Percentiles rank a stretch among this genome's conserved stretches.
Conservation (phyloP, 2,113 vertebrate species). For the Sardina pilchardus region DNA sequence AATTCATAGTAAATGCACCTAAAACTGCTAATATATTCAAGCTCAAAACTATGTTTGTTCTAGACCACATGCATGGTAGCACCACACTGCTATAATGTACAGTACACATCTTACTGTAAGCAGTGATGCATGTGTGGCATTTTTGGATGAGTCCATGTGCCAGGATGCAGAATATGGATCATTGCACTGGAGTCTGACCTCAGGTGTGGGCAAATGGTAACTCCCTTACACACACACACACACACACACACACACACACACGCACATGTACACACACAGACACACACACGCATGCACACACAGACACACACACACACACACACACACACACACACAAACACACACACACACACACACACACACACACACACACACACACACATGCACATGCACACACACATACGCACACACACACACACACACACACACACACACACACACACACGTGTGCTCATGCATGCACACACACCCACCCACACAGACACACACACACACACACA, state of each 20-base stretch:
- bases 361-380: neutral
- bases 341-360: neutral
- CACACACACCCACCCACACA: too few species aligned
- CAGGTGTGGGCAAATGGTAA: neutral
- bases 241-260: neutral
- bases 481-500: too few species aligned
- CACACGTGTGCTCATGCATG: neutral
- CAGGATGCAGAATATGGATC: neutral
- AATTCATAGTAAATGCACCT: neutral
- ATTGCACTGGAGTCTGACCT: neutral
- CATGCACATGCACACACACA: neutral
- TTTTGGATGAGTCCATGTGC: neutral
- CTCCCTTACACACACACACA: neutral
- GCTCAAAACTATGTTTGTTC: neutral
- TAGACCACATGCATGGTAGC: neutral
- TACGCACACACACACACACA: too few species aligned
- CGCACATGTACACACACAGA: neutral
- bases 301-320: too few species aligned
- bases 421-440: neutral
- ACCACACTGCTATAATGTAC: neutral
- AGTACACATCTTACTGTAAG: neutral
- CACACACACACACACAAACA: neutral
- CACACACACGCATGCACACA: neutral
- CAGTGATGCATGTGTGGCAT: neutral
- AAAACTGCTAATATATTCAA: neutral